Base-by-base conservation (phyloP, 2,797 vertebrate genomes). In the Argyrosomus regius region DNA sequence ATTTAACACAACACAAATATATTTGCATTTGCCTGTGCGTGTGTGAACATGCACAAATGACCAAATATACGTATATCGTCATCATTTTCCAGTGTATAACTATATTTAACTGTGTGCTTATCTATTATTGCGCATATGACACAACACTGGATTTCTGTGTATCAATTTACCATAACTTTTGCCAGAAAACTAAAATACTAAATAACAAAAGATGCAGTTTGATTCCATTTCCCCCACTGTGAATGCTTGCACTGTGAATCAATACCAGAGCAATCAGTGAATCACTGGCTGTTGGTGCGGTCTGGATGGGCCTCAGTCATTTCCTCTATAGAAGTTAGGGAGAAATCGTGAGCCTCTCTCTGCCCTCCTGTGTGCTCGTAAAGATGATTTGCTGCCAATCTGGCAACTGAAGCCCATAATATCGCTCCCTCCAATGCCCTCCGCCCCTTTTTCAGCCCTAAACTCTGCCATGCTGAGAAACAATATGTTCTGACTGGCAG, bases 311-410 rank as follows among this genome's bases (percentile, higher is more conserved):
- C 76, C 48, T 70, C 72, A 67, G 48, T 88, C 67, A 72, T 88
- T 88, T 82, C 69, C 62, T 52, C 76, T 57, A 39, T 16, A 43
- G 73, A 84, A 75, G 80, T 78, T 67, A 62, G 68, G 67, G 63
- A 75, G 75, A 78, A 85, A 72, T 75, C 54, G 64, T 69, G 73
- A 81, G 68, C 72, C 77, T 77, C 76, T 58, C 58, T 80, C 78
- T 82, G 46, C 68, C 81, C 82, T 79, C 81, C 76, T 77, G 75
- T 41, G 35, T 78, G 72, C 86, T 91, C 86, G 74, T 91, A 92
- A 93, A 93, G 77, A 92, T 91, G 91, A 93, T 93, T 93, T 92
- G 83, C 81, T 87, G 83, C 86, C 93, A 91, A 85, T 88, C 80
- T 88, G 88, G 89, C 88, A 87, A 87, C 85, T 73, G 59, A 86